Conservation (phyloP, 2,113 vertebrate species). For the pig (Sus scrofa) region DNA sequence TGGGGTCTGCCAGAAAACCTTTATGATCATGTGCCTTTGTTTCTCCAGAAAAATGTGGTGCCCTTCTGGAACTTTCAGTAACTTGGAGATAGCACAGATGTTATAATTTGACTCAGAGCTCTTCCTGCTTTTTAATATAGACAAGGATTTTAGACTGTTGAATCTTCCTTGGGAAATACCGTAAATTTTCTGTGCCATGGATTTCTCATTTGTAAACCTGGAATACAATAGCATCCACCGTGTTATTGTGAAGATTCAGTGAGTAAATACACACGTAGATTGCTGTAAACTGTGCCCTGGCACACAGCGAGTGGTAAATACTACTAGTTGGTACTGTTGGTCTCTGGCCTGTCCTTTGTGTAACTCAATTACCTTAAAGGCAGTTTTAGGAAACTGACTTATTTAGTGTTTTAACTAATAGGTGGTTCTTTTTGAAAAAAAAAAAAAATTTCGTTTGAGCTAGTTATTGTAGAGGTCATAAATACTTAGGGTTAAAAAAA, state of each 20-base stretch:
- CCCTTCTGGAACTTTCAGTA: neutral
- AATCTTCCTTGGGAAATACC: neutral
- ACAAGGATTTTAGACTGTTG: neutral
- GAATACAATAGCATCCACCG: rapidly evolving
- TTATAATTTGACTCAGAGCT: neutral
- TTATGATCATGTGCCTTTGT: rapidly evolving
- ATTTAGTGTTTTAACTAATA: neutral
- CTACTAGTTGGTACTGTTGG: rapidly evolving
- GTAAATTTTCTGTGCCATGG: neutral
- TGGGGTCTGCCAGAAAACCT: neutral
- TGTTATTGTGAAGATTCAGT: rapidly evolving
- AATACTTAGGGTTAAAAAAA: neutral
- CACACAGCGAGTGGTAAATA: rapidly evolving
- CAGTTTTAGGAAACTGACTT: neutral
- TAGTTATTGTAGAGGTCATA: neutral
- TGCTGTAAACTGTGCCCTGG: neutral
- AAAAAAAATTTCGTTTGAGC: neutral
- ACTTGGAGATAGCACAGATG: neutral
- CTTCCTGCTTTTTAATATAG: neutral
- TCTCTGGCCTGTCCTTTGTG: neutral
- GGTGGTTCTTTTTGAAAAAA: neutral
- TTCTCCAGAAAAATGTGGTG: neutral
- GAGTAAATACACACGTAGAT: rapidly evolving
- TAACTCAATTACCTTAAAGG: neutral
- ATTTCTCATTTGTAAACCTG: neutral